A percentile compares a stretch with the other conserved stretches of the same genome.
Evolutionary conservation across 2,797 vertebrate species (phyloP).

Genomic region (Halcyon smyrnensis): DNA sequence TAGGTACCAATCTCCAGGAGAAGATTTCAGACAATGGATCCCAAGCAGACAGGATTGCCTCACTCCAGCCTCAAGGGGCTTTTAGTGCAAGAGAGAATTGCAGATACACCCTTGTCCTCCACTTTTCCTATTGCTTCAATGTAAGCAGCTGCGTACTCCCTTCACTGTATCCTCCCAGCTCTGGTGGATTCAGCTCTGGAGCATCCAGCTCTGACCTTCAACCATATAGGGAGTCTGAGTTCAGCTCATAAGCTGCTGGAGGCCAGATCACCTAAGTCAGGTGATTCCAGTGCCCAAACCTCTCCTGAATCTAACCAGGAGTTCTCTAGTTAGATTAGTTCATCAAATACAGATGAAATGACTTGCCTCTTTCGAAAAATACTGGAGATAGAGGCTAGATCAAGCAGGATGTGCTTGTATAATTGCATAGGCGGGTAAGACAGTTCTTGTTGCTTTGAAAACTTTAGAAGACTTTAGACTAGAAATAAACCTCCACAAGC

Average conservation of each 20-base stretch:
- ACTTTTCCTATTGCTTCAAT: slow-evolving; percentile 28
- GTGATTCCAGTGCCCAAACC: neutral
- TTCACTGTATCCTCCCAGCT: neutral
- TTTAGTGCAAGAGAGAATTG: slow-evolving; percentile 49
- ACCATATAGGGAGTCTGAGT: rapidly evolving
- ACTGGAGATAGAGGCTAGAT: neutral
- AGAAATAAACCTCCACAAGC: neutral
- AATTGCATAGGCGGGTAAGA: neutral
- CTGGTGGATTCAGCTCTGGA: neutral
- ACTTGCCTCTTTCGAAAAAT: neutral
- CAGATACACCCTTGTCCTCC: slow-evolving; percentile 55
- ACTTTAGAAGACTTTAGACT: neutral
- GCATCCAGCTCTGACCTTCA: rapidly evolving
- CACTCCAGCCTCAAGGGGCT: slow-evolving; percentile 65
- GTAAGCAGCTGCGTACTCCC: neutral
- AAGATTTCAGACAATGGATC: slow-evolving; percentile 70
- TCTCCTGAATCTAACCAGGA: neutral
- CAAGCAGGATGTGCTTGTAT: neutral
- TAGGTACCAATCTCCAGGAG: slow-evolving; percentile 69
- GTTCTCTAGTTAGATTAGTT: neutral
- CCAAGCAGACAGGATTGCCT: slow-evolving; percentile 62
- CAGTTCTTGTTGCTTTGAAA: slow-evolving; percentile 21
- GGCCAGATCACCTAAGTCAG: neutral
- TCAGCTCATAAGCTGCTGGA: neutral
- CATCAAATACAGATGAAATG: neutral